Conservation (phyloP, 2,113 vertebrate genomes). For the Gymnarchus niloticus region DNA sequence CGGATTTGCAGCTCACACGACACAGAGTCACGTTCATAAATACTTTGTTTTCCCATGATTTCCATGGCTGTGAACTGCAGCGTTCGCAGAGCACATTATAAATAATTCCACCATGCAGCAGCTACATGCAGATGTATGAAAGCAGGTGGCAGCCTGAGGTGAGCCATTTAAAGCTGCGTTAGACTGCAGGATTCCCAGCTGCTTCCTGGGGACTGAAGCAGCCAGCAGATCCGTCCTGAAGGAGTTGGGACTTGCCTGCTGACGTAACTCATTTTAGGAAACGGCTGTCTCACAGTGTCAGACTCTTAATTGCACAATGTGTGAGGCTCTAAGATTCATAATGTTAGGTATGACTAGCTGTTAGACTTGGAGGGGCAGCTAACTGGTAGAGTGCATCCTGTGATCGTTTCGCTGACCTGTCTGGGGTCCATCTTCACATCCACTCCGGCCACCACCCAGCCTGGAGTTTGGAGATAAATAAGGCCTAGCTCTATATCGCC, state of each 20-base stretch:
- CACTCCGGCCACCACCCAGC: background rate
- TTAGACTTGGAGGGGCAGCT: background rate
- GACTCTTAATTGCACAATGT: background rate
- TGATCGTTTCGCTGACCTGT: background rate
- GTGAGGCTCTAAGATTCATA: background rate
- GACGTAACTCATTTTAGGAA: background rate
- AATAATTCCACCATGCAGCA: background rate
- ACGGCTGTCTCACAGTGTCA: background rate
- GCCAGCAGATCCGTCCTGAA: background rate
- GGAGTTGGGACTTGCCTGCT: background rate
- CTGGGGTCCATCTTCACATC: background rate
- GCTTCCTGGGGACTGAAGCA: background rate
- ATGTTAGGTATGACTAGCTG: too few relatives aligned
- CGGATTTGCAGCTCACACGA: background rate
- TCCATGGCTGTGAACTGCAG: background rate
- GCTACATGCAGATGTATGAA: background rate
- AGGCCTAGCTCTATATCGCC: background rate
- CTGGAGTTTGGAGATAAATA: background rate
- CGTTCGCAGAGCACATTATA: background rate
- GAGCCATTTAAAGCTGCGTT: background rate
- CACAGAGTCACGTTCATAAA: background rate
- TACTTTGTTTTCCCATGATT: background rate
- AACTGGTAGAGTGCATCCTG: background rate
- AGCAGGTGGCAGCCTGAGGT: background rate
- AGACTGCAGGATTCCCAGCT: background rate